These are phyloP conservation scores for Lysandra bellargus DNA, from an alignment of 2,888 invertebrate genomes.

Conservation along the genomic window DNA sequence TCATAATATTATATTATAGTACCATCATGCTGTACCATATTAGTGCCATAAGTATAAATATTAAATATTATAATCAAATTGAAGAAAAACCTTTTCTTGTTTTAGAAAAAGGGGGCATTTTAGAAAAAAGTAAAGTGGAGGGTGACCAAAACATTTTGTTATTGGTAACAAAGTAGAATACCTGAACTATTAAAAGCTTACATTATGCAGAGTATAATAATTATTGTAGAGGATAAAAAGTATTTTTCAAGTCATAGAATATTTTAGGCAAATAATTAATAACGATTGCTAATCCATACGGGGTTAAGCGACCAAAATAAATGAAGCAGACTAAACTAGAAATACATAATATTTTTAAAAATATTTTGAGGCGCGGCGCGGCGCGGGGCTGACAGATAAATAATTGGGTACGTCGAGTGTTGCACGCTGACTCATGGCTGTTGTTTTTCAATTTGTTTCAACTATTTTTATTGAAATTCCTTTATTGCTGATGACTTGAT, in stretches of 20 bases:
- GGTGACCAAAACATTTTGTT: too few species aligned
- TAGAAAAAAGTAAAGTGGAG: too few species aligned
- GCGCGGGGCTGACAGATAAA: not conserved
- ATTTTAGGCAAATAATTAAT: not conserved
- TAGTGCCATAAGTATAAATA: too few species aligned
- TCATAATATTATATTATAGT: too few species aligned
- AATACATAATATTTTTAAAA: not conserved
- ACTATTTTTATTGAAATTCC: not conserved
- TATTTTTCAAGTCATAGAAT: not conserved
- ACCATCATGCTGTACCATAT: too few species aligned
- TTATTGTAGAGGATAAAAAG: not conserved
- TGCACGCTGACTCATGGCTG: slow-evolving; percentile 4
- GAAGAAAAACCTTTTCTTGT: too few species aligned
- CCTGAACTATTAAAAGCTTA: too few species aligned
- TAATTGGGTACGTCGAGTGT: slow-evolving; percentile 3
- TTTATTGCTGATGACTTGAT: not conserved
- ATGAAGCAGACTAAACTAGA: not conserved
- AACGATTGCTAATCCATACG: not conserved
- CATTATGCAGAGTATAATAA: too few species aligned
- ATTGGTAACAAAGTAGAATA: too few species aligned
- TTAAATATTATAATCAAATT: too few species aligned
- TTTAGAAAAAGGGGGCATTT: too few species aligned
- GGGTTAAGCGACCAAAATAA: not conserved
- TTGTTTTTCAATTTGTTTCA: slow-evolving; percentile 12
- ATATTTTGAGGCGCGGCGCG: not conserved